Base-by-base conservation (phyloP, 1,140 invertebrate genomes). In the Lepidurus packardi region DNA sequence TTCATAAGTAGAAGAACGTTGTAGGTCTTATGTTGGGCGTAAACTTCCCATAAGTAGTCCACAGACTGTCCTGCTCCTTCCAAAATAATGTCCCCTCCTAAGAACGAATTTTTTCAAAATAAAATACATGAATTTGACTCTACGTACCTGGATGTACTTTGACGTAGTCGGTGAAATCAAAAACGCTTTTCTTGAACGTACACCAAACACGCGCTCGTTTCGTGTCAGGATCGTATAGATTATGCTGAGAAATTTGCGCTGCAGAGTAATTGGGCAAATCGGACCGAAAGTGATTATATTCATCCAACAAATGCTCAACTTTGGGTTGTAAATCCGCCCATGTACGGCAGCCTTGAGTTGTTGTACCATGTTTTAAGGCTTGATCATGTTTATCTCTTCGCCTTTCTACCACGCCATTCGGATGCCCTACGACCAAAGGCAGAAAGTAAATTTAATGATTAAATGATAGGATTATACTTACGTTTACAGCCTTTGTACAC, bases 141-240 rank as follows among this genome's bases (percentile, higher is more conserved):
- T 7, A 77, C n/a, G 4, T 77, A 77, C 43, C 81, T 13, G 89
- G 89, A 84, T 90, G 89, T 24, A 82, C 80, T 8, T 83, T 79
- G 13, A 89, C 82, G 81, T 89, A 90, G 13, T 89, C 85, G 5
- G 89, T 89, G 65, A 90, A 85, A 81, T 90, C 89, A 83, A 89
- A 89, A 0, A 89, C 89, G 53, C 88, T 87, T 86, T 85, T 83
- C 81, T 85, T 85, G 81, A 83, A 89, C 1, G 85, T 87, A 25
- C 88, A 86, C 88, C 88, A 89, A 44, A 89, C 85, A 13, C 16
- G 21, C 6, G 53, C 16, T 1, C 0, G 6, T 65, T 65, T 16
- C 13, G 53, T n/a, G 0, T 85, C 74, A n/a, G 82, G 84, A 10
- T 86, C 84, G 65, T 82, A 82, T 13, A 82, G 84, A 74, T 85